A percentile compares a stretch with the other conserved stretches of the same genome.
These are phyloP conservation scores for Clostera curtula DNA, from an alignment of 2,888 invertebrate genomes.

Conservation along the genomic window DNA sequence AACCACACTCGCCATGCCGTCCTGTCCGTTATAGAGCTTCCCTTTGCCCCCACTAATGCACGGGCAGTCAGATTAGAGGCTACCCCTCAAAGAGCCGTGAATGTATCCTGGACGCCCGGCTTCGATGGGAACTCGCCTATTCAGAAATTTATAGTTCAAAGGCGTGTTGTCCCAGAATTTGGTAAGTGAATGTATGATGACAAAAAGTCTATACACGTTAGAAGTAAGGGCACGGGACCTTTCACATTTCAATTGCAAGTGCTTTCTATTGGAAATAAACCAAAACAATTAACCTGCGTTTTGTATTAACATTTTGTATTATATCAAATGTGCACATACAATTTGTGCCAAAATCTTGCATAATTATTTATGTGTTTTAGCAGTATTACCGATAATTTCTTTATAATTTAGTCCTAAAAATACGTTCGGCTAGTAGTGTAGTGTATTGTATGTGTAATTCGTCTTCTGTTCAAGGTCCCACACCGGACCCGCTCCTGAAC, in stretches of 20 bases:
- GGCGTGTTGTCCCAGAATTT: constrained; percentile 89
- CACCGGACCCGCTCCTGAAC: constrained; percentile 88
- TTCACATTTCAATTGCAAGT: too few relatives aligned
- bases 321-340: too few relatives aligned
- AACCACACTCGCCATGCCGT: constrained; percentile 92
- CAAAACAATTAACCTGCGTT: too few relatives aligned
- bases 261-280: background rate
- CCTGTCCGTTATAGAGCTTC: constrained; percentile 91
- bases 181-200: constrained; percentile 69
- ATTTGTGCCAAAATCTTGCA: too few relatives aligned
- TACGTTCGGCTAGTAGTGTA: too few relatives aligned
- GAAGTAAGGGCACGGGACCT: too few relatives aligned
- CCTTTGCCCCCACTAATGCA: constrained; percentile 93
- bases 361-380: background rate
- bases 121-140: constrained; percentile 98
- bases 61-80: constrained; percentile 81
- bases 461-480: constrained; percentile 78
- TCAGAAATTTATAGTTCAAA: constrained; percentile 93
- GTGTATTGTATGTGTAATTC: background rate
- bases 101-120: constrained; percentile 95
- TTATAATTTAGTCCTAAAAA: too few relatives aligned
- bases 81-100: constrained; percentile 83
- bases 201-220: background rate
- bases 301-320: too few relatives aligned
- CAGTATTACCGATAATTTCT: too few relatives aligned